Evolutionary conservation across 2,888 invertebrate genomes (phyloP), one percentile per base, ranked within the genome.

Genomic region (Stratiomys singularior): DNA sequence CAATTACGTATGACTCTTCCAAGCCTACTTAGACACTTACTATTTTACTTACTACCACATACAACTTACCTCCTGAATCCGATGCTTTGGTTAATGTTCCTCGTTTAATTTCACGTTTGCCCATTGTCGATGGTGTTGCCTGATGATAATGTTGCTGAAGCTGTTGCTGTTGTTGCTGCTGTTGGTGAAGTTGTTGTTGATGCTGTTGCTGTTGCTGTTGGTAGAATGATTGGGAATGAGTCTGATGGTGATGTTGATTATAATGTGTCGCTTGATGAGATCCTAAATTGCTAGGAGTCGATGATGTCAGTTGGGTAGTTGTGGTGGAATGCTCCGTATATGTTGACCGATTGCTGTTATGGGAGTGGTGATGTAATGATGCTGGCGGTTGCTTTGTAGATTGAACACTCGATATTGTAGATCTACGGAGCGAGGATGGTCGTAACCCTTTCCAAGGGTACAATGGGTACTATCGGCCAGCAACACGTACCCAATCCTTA

Each of bases 391-490:
- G 76, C 56, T 76, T 64, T 66, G 76, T 9, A 30, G 30, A 18
- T 13, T 44, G 46, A 27, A 63, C 76, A n/a, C 66, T 18, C 78
- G 81, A 79, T 81, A 83, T 84, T 82, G 84, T 85, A 83, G 85
- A 84, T 83, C 86, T 86, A 79, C 85, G 86, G 82, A 85, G 83
- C 82, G 86, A 85, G 83, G 85, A 83, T 84, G 85, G 85, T 84
- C 86, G 85, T 83, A 87, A 84, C 84, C 87, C 86, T 84, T 87
- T 87, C 82, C 84, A 85, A 85, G 87, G 87, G 85, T 87, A 85
- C 83, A 86, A 86, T 84, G 86, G 87, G 85, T 87, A 87, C 87
- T 87, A 87, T 87, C 87, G 87, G 82, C 87, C 87, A 83, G 86
- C 86, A 84, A 87, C 84, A 82, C 87, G 86, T 82, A 87, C 86